Evolutionary conservation across 2,888 invertebrate genomes (phyloP).

Genomic region (Zaprionus bogoriensis): DNA sequence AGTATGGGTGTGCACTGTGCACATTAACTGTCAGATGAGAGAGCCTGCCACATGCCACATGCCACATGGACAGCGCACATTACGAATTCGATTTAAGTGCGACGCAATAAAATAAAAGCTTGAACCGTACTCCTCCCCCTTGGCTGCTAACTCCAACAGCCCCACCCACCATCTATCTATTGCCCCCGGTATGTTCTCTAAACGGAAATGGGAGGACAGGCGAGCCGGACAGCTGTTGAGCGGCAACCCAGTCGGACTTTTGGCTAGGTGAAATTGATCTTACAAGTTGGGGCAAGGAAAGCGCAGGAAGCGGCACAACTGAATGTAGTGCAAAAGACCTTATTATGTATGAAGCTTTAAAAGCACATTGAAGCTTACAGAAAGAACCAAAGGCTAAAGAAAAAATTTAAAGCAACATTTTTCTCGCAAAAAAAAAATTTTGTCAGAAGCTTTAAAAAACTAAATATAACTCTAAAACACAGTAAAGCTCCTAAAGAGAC

Average conservation of each 20-base stretch:
- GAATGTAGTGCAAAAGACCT: not conserved
- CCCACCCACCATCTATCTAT: not conserved
- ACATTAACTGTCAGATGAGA: conserved; percentile 27
- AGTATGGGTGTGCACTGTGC: not conserved
- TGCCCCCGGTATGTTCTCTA: not conserved
- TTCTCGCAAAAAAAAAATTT: too few species aligned
- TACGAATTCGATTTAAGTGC: conserved; percentile 74
- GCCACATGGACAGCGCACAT: conserved; percentile 49
- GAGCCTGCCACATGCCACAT: conserved; percentile 10
- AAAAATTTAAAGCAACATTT: too few species aligned
- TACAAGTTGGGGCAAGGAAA: not conserved
- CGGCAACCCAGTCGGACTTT: not conserved
- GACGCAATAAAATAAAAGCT: conserved; percentile 73
- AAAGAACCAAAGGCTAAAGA: too few species aligned
- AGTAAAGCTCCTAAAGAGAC: too few species aligned
- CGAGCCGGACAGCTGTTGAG: not conserved
- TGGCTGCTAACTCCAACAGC: not conserved
- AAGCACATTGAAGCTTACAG: not conserved
- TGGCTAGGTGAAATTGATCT: not conserved
- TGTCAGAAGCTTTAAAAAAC: not conserved
- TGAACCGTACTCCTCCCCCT: too few species aligned
- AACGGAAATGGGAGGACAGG: not conserved
- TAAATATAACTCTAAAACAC: too few species aligned
- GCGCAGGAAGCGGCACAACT: too few species aligned
- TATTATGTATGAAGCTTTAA: not conserved